Evolutionary conservation across 2,797 vertebrate genomes (phyloP), one percentile per base, ranked within the genome.

Genomic region (Ptychadena robeensis): DNA sequence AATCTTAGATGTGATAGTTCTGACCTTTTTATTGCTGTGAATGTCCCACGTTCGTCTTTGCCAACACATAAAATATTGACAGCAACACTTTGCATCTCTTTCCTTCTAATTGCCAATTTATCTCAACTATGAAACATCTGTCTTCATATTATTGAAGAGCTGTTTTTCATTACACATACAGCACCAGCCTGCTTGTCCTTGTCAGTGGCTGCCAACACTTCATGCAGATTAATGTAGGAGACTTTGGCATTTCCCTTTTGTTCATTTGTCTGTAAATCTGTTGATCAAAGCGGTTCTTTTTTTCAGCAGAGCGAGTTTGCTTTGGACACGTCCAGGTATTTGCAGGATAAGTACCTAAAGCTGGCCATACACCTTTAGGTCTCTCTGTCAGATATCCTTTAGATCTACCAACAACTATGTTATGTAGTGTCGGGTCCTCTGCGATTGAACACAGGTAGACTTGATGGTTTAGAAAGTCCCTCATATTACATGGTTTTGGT

Each of bases 61-160:
- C 35, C 44, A 82, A 38, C 48, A 37, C 22, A n/a, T 81, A 63
- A 87, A 80, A 82, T 69, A 57, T 67, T 80, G n/a, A 85, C 65
- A 34, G 83, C 77, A 85, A n/a, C 31, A 18, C 35, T 68, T 80
- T 67, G 82, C 35, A 53, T 66, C 74, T 80, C 82, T 59, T 32
- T 70, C 83, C 0, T 34, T 67, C 83, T 83, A 73, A 80, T 64
- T 80, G 77, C 53, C 82, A 40, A 77, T 82, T 66, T 82, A 73
- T 73, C 82, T 83, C 37, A 82, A 73, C 12, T 65, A 79, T 85
- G 77, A 83, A 72, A 79, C 22, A 67, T 74, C 48, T 78, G 3
- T 9, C 73, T 77, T 77, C 38, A 40, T 68, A 44, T 63, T 79
- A 71, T 12, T n/a, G 31, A 79, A 82, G 74, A 48, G 0, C 0